Evolutionary conservation across 2,888 invertebrate genomes (phyloP), one percentile per base, ranked within the genome.

Genomic region (Parascotia fuliginaria): DNA sequence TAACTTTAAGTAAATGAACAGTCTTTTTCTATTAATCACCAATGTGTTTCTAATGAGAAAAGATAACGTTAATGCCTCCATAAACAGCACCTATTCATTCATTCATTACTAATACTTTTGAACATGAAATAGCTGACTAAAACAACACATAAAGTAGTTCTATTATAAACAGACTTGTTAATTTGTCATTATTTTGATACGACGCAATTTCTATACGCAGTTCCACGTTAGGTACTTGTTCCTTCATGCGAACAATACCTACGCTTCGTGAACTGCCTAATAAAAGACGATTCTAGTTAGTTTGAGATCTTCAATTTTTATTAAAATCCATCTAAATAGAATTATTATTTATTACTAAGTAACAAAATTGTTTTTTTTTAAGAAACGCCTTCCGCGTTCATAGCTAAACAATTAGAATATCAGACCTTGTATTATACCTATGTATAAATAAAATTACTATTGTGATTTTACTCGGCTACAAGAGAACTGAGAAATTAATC

Each of bases 111-210:
- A 15, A 33, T 11, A 22, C 13, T 22, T 13, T 6, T 12, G 19
- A 13, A 13, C 5, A 13, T 2, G 4, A 31, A 33, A 16, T n/a
- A n/a, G 33, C 2, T 33, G 33, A 33, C 15, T 33, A 33, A 15
- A 9, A 15, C 28, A 6, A 24, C 29, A 32, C 28, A 22, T 19
- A 19, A 48, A 48, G 47, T 37, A 28, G 48, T 38, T 19, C 32
- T 16, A 19, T 41, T 42, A 34, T 32, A 43, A 48, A 42, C 48
- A 48, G 36, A 40, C 39, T 40, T 22, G 39, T 43, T 50, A 44
- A n/a, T 50, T 50, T 40, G 44, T 50, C 29, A 50, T 44, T n/a
- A n/a, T n/a, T n/a, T 29, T 50, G 50, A 44, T 40, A 40, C 39
- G 40, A 44, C 44, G 50, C 44, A 44, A 50, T 50, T 44, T 40